phyloP scores from a whole-genome alignment of 2,113 vertebrate species.

The Oriolus oriolus region DNA sequence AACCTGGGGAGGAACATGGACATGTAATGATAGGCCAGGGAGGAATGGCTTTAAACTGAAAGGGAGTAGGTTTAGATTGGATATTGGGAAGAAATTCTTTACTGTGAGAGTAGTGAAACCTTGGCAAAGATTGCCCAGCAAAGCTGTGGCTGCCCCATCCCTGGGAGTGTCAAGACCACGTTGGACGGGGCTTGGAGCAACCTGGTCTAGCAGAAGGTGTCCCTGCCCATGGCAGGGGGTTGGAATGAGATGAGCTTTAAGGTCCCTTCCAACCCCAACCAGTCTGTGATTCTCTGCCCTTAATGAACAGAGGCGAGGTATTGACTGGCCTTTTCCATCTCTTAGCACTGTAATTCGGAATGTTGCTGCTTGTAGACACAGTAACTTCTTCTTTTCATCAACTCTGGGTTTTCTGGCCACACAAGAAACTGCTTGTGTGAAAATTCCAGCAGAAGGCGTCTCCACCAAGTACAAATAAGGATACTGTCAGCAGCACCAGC shows the following conservation, averaged over 20 bases:
- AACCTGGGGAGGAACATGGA: neutral
- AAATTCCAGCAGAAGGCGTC: neutral
- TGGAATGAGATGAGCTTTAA: neutral
- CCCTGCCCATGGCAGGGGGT: neutral
- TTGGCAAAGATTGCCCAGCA: neutral
- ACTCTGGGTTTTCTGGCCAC: neutral
- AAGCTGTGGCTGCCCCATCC: neutral
- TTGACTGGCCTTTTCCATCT: neutral
- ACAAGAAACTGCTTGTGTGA: conserved; percentile 18
- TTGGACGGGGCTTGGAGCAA: neutral
- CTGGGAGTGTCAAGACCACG: neutral
- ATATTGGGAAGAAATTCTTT: neutral
- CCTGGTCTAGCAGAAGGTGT: neutral
- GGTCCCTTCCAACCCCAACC: neutral
- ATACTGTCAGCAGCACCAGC: conserved; percentile 14
- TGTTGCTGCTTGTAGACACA: neutral
- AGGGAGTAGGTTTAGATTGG: neutral
- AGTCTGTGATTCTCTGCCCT: neutral
- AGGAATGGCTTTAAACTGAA: neutral
- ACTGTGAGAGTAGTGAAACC: neutral
- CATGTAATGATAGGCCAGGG: neutral
- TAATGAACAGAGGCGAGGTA: neutral
- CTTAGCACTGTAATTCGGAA: neutral
- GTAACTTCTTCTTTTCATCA: neutral
- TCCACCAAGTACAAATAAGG: neutral